phyloP scores from a whole-genome alignment of 2,888 invertebrate genomes.

The Eupithecia subumbrata region DNA sequence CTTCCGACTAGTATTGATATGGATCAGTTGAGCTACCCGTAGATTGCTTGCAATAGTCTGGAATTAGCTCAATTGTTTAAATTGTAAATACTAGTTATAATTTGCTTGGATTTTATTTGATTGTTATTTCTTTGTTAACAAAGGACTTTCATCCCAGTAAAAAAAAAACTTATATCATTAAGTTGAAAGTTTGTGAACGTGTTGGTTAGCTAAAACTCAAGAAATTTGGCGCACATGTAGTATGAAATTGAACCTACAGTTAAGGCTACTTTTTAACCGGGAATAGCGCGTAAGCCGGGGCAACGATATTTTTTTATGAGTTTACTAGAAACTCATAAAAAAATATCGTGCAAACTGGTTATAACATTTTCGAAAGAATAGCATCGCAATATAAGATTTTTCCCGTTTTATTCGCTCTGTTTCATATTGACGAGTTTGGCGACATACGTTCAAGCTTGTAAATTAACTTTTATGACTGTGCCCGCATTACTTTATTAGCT shows the following conservation, averaged over 20 bases:
- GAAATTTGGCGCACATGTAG: background rate
- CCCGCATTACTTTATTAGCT: constrained; percentile 7
- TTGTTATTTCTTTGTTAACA: no score
- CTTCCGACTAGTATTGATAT: no score
- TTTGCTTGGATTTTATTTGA: no score
- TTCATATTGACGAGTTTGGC: background rate
- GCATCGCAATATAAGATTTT: background rate
- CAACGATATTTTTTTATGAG: no score
- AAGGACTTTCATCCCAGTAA: no score
- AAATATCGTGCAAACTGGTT: background rate
- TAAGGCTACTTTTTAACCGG: background rate
- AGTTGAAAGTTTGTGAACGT: background rate
- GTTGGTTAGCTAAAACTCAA: background rate
- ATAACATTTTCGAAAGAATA: background rate
- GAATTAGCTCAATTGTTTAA: no score
- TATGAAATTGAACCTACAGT: background rate
- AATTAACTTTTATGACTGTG: constrained; percentile 6
- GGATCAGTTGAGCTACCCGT: no score
- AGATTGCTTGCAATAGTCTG: no score
- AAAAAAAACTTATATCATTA: background rate
- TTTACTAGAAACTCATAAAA: background rate
- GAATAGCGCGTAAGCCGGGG: background rate
- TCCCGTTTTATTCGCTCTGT: background rate
- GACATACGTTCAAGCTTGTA: background rate
- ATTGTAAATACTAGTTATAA: no score